Evolutionary conservation across 2,797 vertebrate species (phyloP).

Genomic region (Avahi laniger): DNA sequence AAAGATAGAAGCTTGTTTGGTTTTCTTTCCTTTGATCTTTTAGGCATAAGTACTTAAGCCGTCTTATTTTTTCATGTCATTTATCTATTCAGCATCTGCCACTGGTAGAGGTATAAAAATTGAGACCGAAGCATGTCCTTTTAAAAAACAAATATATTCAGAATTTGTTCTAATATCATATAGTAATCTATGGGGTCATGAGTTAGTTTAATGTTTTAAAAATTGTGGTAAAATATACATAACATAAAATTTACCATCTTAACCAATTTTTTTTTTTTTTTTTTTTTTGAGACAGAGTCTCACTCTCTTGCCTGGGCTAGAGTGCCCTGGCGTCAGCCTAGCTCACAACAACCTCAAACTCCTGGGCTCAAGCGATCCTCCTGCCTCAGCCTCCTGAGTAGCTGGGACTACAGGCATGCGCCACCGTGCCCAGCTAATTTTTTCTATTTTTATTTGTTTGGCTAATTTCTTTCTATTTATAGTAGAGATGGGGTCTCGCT

Average conservation of each 20-base stretch:
- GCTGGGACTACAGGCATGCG: too few relatives aligned
- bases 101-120: background rate
- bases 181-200: background rate
- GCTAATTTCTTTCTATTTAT: too few relatives aligned
- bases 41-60: background rate
- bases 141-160: background rate
- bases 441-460: too few relatives aligned
- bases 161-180: background rate
- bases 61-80: background rate
- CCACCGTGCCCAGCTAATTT: too few relatives aligned
- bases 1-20: conserved; percentile 26
- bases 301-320: too few relatives aligned
- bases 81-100: background rate
- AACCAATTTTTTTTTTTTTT: conserved; percentile 33
- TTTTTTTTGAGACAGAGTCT: background rate
- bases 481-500: too few relatives aligned
- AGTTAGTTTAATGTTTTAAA: background rate
- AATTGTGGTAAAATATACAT: background rate
- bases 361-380: too few relatives aligned
- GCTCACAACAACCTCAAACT: too few relatives aligned
- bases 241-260: background rate
- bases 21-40: background rate
- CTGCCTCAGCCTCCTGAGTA: too few relatives aligned
- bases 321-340: too few relatives aligned
- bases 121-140: background rate